Percentiles rank a stretch among this genome's conserved stretches.
phyloP scores from a whole-genome alignment of 1,140 invertebrate genomes.

The Helicoverpa armigera region DNA sequence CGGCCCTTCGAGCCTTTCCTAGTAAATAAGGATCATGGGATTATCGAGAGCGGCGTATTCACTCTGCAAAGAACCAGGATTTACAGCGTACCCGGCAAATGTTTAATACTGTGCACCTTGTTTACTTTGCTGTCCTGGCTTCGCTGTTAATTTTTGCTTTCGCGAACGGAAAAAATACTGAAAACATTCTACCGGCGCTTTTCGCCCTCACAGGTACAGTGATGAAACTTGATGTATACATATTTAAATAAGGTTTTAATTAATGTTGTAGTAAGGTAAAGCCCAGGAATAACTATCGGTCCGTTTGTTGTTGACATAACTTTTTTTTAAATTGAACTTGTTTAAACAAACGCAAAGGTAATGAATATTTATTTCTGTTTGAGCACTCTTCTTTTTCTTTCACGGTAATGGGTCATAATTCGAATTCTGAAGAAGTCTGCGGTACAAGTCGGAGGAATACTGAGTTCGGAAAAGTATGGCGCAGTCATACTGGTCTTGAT shows the following conservation, averaged over 20 bases:
- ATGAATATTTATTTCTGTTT: background rate
- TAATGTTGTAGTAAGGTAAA: background rate
- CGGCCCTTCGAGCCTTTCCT: conserved; percentile 55
- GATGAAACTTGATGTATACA: background rate
- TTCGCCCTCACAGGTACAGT: background rate
- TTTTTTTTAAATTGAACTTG: background rate
- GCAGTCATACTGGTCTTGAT: background rate
- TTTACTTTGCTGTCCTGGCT: conserved; percentile 39
- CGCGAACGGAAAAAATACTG: conserved; percentile 11
- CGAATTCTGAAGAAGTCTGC: conserved; percentile 31
- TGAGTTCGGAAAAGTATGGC: conserved; percentile 15
- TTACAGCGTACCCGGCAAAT: conserved; percentile 58
- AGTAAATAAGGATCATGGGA: conserved; percentile 81
- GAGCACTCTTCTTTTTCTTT: background rate
- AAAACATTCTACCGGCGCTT: background rate
- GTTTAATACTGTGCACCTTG: conserved; percentile 43
- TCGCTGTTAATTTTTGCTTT: conserved; percentile 26
- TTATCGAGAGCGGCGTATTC: conserved; percentile 76
- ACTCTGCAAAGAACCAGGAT: conserved; percentile 69
- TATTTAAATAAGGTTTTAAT: conserved; percentile 20
- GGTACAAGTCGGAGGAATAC: background rate
- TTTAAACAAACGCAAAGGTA: background rate
- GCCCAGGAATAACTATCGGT: background rate
- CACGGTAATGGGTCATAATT: conserved; percentile 9
- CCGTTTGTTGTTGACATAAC: background rate